Evolutionary conservation across 2,113 vertebrate genomes (phyloP).

Genomic region (Macrotis lagotis): DNA sequence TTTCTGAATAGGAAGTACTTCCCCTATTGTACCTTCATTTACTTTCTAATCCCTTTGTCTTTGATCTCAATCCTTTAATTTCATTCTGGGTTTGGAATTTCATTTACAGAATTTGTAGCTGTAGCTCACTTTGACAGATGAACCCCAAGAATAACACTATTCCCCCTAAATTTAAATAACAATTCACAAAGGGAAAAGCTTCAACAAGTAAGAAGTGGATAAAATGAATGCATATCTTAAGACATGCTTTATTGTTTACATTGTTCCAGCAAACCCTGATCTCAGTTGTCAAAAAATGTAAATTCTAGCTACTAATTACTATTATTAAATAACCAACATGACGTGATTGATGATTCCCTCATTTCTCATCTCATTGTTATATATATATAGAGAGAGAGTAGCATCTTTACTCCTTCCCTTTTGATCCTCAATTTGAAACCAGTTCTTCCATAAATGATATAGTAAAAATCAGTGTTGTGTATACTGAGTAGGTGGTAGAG

Average conservation of each 20-base stretch:
- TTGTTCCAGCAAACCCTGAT: background rate
- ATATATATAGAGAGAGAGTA: background rate
- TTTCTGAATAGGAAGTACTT: background rate
- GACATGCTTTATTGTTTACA: background rate
- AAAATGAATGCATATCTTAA: background rate
- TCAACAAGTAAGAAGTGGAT: background rate
- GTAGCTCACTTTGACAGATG: background rate
- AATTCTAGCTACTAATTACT: background rate
- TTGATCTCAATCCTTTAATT: background rate
- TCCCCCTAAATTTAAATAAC: background rate
- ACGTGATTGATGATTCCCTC: background rate
- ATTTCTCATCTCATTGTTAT: background rate
- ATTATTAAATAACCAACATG: background rate
- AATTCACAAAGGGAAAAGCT: constrained; percentile 7
- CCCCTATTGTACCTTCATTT: background rate
- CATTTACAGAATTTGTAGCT: background rate
- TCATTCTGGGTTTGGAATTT: background rate
- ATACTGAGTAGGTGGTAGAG: background rate
- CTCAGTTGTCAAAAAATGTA: background rate
- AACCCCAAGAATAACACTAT: background rate
- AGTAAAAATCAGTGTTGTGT: background rate
- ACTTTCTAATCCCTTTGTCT: background rate
- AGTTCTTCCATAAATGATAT: background rate
- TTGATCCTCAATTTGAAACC: background rate
- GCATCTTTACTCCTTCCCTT: background rate